Evolutionary conservation across 2,113 vertebrate genomes (phyloP), one percentile per base, ranked within the genome.

Genomic region (Sceloporus tristichus): DNA sequence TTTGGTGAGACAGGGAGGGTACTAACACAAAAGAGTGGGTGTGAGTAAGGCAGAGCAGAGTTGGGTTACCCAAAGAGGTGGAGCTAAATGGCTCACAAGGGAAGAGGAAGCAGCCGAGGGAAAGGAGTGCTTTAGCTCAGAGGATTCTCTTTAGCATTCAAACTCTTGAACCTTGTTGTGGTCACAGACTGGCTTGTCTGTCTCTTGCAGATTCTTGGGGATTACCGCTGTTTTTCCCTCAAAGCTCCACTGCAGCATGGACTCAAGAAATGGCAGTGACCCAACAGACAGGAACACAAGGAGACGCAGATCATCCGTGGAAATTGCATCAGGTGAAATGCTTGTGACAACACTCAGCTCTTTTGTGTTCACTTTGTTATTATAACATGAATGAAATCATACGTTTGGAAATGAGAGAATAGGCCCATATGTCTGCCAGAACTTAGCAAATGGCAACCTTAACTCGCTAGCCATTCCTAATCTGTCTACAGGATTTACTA

Each of bases 301-400:
- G 0, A 18, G 74, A 53, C 76, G 0, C 54, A 14, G 85, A 19
- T 54, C 1, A 14, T 82, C 90, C 1, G 86, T 1, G 1, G 80
- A 91, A 82, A 13, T 6, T 34, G 92, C 85, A 70, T 23, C 94
- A 93, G 95, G 95, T 96, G 91, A 87, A 14, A 0, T 19, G 9
- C 29, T 53, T 65, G 53, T 5, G 75, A 1, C 16, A 0, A 8
- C 68, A 7, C 4, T 62, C 21, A 56, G 21, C 25, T 14, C 21
- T 9, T 48, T 11, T 71, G 25, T 42, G 38, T 0, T 88, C 23
- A 3, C 62, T 79, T 86, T 59, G 68, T 42, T 2, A 29, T 40
- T 27, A 27, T 42, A 16, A 38, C 4, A 42, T 66, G 34, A 54
- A 27, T 77, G 59, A 29, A 9, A 48, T 40, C 14, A 0, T 21